Conservation (phyloP, 2,888 invertebrate species). For the Blera fallax region DNA sequence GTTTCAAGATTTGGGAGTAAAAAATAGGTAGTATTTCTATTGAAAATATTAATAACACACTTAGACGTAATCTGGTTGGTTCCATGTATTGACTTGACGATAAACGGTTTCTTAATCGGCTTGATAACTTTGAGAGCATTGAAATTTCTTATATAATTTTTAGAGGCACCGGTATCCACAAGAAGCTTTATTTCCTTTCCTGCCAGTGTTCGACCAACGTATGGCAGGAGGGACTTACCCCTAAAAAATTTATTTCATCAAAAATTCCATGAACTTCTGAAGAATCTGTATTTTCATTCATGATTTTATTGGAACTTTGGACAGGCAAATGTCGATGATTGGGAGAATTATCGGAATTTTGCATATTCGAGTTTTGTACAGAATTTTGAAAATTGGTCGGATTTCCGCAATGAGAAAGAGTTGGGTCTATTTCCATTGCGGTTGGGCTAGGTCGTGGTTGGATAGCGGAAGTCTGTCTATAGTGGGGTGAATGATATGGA, state of each 20-base stretch:
- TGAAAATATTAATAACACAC: conserved; percentile 39
- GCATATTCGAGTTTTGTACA: background rate
- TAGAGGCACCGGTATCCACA: conserved; percentile 23
- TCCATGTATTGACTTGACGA: conserved; percentile 8
- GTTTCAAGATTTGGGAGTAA: conserved; percentile 44
- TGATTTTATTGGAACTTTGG: background rate
- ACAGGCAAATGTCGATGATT: background rate
- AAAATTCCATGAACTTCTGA: too few species aligned
- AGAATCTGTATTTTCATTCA: too few species aligned
- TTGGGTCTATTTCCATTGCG: background rate
- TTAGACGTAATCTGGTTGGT: background rate
- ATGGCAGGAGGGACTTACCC: conserved; percentile 33
- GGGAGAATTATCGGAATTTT: background rate
- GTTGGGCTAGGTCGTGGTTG: too few species aligned
- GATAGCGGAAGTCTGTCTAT: background rate
- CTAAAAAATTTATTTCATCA: conserved; percentile 34
- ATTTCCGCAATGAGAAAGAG: background rate
- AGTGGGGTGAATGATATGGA: background rate
- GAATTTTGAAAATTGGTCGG: background rate
- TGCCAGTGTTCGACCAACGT: conserved; percentile 12
- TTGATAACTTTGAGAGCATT: conserved; percentile 35
- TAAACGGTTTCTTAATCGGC: background rate
- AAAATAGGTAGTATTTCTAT: conserved; percentile 52
- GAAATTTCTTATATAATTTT: conserved; percentile 56
- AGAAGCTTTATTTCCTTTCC: conserved; percentile 39